Evolutionary conservation across 1,140 invertebrate genomes (phyloP), one percentile per base, ranked within the genome.

Genomic region (Bombus waltoni): DNA sequence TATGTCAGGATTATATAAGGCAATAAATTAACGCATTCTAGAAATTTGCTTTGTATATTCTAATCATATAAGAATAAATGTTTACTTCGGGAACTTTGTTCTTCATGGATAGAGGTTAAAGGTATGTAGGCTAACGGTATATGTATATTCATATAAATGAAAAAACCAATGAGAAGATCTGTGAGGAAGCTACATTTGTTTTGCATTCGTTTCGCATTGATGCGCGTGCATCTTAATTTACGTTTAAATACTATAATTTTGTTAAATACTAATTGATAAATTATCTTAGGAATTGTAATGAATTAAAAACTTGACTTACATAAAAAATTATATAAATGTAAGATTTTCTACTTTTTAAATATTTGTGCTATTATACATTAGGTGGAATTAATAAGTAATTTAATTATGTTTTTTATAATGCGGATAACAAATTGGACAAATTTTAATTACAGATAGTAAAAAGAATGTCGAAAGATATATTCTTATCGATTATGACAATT

Each of bases 101-200:
- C 71, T 65, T 38, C 57, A 65, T 65, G 47, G 40, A 74, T 57
- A 32, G 40, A 74, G 71, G 80, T 82, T 82, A 82, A 82, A 82
- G 80, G 80, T 82, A 74, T 82, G 70, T 82, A 82, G 80, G 80
- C 57, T 82, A 74, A 82, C 80, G 80, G 80, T 82, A 82, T 65
- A 53, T 53, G 18, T 53, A 22, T 6, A 47, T 47, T 65, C 18
- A 38, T 74, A 74, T 47, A 73, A 82, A 65, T 74, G 57, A 82
- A 82, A 82, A 74, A 82, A 62, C 22, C 32, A 59, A 82, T 62
- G 57, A 82, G 65, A 74, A 71, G 80, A 47, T n/a, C 65, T 82
- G 57, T 47, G n/a, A 82, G 80, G 70, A 82, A 82, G 42, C 32
- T 65, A 74, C 57, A 28, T 82, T 73, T 74, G 70, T 47, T 65